These are phyloP conservation scores for Yponomeuta cagnagella DNA, from an alignment of 2,888 invertebrate species.

Conservation along the genomic window DNA sequence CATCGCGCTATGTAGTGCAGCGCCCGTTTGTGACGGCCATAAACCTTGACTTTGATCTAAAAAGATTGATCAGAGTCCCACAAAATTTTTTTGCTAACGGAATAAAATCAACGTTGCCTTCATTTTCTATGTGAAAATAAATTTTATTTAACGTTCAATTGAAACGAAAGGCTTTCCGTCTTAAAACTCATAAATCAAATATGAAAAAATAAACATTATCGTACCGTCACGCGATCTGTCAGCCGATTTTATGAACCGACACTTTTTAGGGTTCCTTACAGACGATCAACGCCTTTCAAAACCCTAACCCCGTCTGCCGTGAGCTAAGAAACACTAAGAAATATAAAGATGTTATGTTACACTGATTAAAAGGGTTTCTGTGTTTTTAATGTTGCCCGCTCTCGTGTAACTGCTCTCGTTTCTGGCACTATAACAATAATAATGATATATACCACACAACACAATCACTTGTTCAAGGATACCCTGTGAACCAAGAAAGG, in stretches of 20 bases:
- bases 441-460: too few relatives aligned
- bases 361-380: too few relatives aligned
- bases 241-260: constrained; percentile 1
- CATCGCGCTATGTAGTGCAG: too few relatives aligned
- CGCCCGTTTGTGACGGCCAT: too few relatives aligned
- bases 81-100: neutral
- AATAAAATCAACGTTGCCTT: too few relatives aligned
- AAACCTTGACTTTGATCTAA: too few relatives aligned
- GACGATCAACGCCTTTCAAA: neutral
- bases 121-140: neutral
- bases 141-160: neutral
- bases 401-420: too few relatives aligned
- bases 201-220: constrained; percentile 1
- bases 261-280: neutral
- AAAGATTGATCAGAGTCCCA: neutral
- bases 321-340: neutral
- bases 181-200: constrained; percentile 4
- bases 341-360: too few relatives aligned
- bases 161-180: constrained; percentile 5
- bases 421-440: too few relatives aligned
- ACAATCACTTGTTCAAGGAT: too few relatives aligned
- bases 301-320: neutral
- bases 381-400: too few relatives aligned
- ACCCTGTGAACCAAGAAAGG: too few relatives aligned
- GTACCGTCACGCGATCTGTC: constrained; percentile 8